These are phyloP conservation scores for Calcarius lapponicus DNA, from an alignment of 2,797 vertebrate species.

Conservation along the genomic window DNA sequence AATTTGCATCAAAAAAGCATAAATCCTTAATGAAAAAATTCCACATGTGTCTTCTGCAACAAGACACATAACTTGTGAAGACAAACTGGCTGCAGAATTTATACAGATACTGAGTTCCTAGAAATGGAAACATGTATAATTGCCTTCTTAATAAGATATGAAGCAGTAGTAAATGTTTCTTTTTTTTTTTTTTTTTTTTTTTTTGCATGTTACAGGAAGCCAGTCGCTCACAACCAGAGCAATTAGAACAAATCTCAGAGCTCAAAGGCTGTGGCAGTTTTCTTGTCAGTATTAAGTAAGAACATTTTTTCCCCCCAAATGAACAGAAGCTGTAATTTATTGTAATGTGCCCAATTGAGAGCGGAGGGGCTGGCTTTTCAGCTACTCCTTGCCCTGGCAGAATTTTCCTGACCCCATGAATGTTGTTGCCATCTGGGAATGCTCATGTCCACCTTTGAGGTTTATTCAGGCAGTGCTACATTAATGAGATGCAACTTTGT, in stretches of 20 bases:
- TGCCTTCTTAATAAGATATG: background rate
- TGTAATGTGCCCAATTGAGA: background rate
- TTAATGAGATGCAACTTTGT: background rate
- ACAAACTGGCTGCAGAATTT: background rate
- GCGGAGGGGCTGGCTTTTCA: background rate
- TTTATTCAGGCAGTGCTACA: background rate
- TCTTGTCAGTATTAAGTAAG: background rate
- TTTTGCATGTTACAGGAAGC: background rate
- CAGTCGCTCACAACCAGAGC: background rate
- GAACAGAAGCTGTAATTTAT: background rate
- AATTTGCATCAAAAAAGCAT: background rate
- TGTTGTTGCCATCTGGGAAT: background rate
- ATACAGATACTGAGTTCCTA: background rate
- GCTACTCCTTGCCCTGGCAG: background rate
- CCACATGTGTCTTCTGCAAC: background rate
- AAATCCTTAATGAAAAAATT: background rate
- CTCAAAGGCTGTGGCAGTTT: background rate
- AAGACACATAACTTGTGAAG: background rate
- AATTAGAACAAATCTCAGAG: background rate
- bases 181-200: background rate
- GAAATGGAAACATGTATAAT: background rate
- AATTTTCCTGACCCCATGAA: background rate
- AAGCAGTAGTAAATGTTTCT: background rate
- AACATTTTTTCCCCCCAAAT: background rate
- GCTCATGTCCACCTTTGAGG: background rate